Percentiles rank a stretch among this genome's conserved stretches.
phyloP scores from a whole-genome alignment of 2,888 invertebrate species.

The Trissolcus japonicus region DNA sequence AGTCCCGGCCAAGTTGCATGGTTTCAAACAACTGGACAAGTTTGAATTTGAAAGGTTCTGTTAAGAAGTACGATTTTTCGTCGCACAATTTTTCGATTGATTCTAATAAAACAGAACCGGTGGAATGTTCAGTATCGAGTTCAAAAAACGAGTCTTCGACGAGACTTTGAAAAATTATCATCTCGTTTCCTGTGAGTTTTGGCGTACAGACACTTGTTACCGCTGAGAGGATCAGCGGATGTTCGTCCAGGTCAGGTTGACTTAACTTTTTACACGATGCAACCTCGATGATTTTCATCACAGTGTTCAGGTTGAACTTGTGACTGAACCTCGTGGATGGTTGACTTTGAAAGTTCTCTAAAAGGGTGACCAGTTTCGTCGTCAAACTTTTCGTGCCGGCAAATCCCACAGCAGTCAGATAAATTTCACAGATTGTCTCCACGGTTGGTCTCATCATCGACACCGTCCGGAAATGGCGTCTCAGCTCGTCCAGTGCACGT shows the following conservation, averaged over 20 bases:
- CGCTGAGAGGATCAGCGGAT: conserved; percentile 78
- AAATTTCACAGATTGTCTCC: conserved; percentile 79
- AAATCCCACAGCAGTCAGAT: conserved; percentile 80
- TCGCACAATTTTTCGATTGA: conserved; percentile 74
- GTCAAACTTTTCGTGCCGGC: conserved; percentile 76
- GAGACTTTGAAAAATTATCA: conserved; percentile 77
- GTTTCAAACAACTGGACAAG: conserved; percentile 80
- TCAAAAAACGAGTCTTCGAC: conserved; percentile 80
- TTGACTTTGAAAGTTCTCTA: too few relatives aligned
- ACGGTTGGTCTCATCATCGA: conserved; percentile 81
- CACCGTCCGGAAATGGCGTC: conserved; percentile 79
- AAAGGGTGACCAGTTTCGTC: conserved; percentile 73
- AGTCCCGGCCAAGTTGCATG: conserved; percentile 79
- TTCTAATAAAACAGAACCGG: conserved; percentile 76
- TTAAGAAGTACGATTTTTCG: conserved; percentile 75
- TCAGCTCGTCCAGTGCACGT: conserved; percentile 80
- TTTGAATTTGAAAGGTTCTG: conserved; percentile 77
- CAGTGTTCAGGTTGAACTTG: conserved; percentile 79
- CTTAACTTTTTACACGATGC: conserved; percentile 79
- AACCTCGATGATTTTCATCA: conserved; percentile 75
- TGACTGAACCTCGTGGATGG: conserved; percentile 70
- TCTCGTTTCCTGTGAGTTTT: conserved; percentile 78
- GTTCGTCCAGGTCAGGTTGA: conserved; percentile 78
- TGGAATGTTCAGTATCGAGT: conserved; percentile 73
- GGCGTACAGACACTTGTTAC: conserved; percentile 80